Percentiles rank a stretch among this genome's conserved stretches.
phyloP scores from a whole-genome alignment of 2,888 invertebrate species.

The Ophion ventricosus region DNA sequence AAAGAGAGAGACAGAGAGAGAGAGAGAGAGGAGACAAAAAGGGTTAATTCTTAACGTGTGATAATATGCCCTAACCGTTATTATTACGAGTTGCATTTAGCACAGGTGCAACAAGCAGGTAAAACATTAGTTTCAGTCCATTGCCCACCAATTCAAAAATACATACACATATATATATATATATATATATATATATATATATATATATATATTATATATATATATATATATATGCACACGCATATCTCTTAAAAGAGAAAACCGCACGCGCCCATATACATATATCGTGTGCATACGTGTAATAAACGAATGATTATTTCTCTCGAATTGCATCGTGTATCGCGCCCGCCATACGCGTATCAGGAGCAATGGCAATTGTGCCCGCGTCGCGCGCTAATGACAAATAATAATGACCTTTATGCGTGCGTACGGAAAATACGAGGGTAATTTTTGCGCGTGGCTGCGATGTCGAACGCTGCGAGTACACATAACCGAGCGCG shows the following conservation, averaged over 20 bases:
- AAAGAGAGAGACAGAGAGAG: not conserved
- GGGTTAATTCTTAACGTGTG: conserved; percentile 34
- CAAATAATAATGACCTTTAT: conserved; percentile 65
- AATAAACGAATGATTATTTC: conserved; percentile 57
- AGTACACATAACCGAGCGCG: not conserved
- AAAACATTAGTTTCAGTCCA: conserved; percentile 44
- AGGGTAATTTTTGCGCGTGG: conserved; percentile 55
- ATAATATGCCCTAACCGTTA: conserved; percentile 30
- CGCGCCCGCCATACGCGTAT: conserved; percentile 24
- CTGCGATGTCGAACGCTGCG: conserved; percentile 23
- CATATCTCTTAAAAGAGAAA: not conserved
- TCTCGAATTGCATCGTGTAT: conserved; percentile 32
- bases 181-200: conserved; percentile 13
- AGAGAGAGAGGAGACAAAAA: not conserved
- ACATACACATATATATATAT: not conserved
- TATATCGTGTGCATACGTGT: conserved; percentile 4
- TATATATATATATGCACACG: too few relatives aligned
- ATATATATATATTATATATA: too few relatives aligned
- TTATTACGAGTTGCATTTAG: conserved; percentile 44
- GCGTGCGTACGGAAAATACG: conserved; percentile 59
- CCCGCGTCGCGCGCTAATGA: conserved; percentile 54
- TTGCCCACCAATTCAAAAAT: conserved; percentile 12
- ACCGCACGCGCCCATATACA: not conserved
- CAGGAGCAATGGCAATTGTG: conserved; percentile 35
- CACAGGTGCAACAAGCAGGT: conserved; percentile 55